phyloP scores from a whole-genome alignment of 2,113 vertebrate genomes.

The Perca fluviatilis region DNA sequence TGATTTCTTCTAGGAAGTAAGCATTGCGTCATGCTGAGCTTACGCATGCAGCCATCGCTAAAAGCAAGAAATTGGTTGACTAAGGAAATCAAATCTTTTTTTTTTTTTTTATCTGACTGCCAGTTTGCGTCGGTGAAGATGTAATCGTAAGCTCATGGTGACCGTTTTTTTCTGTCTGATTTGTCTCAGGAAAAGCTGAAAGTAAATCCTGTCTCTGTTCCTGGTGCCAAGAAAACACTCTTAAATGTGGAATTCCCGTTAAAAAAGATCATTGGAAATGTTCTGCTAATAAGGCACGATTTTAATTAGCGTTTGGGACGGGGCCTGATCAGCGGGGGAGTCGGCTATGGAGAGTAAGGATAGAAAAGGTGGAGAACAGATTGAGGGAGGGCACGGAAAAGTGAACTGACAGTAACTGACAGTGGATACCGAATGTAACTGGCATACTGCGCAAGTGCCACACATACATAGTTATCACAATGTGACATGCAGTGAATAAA shows the following conservation, averaged over 20 bases:
- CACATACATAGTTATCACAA: too few relatives aligned
- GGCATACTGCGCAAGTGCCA: too few relatives aligned
- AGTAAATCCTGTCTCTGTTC: not conserved
- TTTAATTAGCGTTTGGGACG: conserved; percentile 31
- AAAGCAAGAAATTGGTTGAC: conserved; percentile 32
- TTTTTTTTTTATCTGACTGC: not conserved
- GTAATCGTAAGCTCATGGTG: not conserved
- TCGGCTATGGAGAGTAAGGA: not conserved
- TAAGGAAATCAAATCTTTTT: conserved; percentile 10
- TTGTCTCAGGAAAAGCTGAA: conserved; percentile 5
- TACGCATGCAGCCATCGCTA: conserved; percentile 23
- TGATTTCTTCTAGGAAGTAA: conserved; percentile 27
- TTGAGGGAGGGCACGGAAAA: not conserved
- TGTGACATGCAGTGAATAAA: too few relatives aligned
- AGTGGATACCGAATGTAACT: too few relatives aligned
- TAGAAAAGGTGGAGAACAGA: not conserved
- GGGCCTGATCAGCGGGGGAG: conserved; percentile 26
- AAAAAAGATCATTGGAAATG: conserved; percentile 54
- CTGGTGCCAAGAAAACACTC: conserved; percentile 42
- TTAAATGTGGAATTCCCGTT: conserved; percentile 56
- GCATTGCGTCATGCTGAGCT: conserved; percentile 50
- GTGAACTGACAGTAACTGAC: not conserved
- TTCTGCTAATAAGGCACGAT: conserved; percentile 53
- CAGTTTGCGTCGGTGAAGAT: conserved; percentile 30
- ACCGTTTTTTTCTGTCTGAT: conserved; percentile 6